Evolutionary conservation across 2,113 vertebrate genomes (phyloP).

Genomic region (Tiliqua scincoides): DNA sequence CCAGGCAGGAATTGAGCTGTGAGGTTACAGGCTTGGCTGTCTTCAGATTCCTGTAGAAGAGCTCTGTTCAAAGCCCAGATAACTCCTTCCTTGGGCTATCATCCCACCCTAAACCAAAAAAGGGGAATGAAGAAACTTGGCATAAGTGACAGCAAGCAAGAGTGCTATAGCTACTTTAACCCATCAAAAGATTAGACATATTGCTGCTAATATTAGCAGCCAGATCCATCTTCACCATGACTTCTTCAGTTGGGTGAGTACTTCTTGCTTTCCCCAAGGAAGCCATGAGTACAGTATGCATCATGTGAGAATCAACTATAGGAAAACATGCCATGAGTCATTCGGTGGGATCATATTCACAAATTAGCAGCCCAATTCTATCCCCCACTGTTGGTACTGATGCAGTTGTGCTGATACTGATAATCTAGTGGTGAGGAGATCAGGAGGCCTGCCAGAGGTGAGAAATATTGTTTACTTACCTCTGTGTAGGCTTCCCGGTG

Average conservation of each 20-base stretch:
- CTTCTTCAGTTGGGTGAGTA: not conserved
- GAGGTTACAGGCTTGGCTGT: not conserved
- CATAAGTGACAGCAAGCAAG: not conserved
- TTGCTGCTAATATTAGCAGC: not conserved
- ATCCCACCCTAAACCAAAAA: not conserved
- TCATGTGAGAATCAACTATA: not conserved
- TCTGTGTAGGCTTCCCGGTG: too few species aligned
- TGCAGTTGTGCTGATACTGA: too few species aligned
- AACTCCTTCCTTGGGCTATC: not conserved
- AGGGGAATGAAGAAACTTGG: not conserved
- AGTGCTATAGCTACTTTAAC: not conserved
- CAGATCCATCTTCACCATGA: not conserved
- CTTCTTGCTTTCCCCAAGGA: not conserved
- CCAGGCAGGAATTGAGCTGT: not conserved
- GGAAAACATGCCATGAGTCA: too few species aligned
- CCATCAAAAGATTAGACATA: not conserved
- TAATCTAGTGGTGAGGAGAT: too few species aligned
- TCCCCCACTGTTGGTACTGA: too few species aligned
- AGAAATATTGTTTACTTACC: too few species aligned
- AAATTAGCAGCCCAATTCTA: too few species aligned
- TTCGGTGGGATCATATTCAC: not conserved
- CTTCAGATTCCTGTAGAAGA: not conserved
- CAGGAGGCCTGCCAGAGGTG: too few species aligned
- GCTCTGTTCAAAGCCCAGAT: not conserved
- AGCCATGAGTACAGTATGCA: not conserved